A percentile compares a stretch with the other conserved stretches of the same genome.
Evolutionary conservation across 2,113 vertebrate genomes (phyloP).

Genomic region (Xenopus laevis): DNA sequence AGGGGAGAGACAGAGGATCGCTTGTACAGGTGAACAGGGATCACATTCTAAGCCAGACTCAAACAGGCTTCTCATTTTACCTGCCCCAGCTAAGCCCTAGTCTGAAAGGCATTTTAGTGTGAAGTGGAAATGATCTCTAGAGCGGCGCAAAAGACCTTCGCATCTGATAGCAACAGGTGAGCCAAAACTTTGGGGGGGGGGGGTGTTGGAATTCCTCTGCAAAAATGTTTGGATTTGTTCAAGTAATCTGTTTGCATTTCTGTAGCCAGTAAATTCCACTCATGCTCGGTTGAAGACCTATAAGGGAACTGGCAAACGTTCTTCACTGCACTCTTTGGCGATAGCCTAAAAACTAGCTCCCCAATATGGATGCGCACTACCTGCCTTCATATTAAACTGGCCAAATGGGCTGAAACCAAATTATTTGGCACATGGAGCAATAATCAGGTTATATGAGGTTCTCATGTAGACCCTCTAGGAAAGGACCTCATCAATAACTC

Average conservation of each 20-base stretch:
- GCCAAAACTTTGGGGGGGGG: neutral
- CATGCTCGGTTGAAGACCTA: neutral
- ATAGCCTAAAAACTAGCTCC: no score
- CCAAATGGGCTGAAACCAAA: no score
- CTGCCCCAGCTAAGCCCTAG: constrained; percentile 50
- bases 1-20: constrained; percentile 53
- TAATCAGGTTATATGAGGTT: no score
- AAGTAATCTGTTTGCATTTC: neutral
- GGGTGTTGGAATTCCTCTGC: no score
- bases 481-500: no score
- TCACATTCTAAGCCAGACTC: constrained; percentile 46
- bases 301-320: no score
- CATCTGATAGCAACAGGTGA: neutral
- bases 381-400: no score
- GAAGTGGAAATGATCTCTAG: constrained; percentile 26
- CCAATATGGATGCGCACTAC: no score
- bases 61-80: constrained; percentile 55
- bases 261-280: neutral
- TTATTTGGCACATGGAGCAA: no score
- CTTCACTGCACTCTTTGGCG: no score
- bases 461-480: no score
- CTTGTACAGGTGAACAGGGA: constrained; percentile 49
- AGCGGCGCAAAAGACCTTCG: neutral
- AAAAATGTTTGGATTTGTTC: no score
- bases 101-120: constrained; percentile 48